These are phyloP conservation scores for Agrotis exclamationis DNA, from an alignment of 2,888 invertebrate species.

Conservation along the genomic window DNA sequence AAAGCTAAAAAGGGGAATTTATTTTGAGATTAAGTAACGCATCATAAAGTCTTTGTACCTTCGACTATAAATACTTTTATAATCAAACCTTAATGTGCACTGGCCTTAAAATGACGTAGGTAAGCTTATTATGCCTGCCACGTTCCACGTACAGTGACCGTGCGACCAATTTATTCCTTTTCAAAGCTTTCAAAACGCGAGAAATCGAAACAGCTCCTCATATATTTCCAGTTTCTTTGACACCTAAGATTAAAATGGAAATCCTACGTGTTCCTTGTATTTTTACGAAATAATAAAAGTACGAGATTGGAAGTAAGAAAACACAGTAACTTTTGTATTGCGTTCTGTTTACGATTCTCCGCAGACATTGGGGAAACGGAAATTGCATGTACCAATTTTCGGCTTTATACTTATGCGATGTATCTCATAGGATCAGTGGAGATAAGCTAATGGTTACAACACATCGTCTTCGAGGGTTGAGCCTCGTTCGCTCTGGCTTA, in stretches of 20 bases:
- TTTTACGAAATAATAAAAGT: conserved; percentile 31
- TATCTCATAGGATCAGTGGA: conserved; percentile 39
- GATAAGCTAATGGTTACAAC: conserved; percentile 40
- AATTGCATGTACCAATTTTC: conserved; percentile 40
- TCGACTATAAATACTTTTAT: background rate
- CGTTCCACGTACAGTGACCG: background rate
- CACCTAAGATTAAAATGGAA: conserved; percentile 38
- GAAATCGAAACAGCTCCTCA: conserved; percentile 8
- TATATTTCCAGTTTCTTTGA: conserved; percentile 20
- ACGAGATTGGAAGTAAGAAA: conserved; percentile 35
- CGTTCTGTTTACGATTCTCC: conserved; percentile 35
- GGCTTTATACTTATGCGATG: conserved; percentile 33
- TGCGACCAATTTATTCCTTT: conserved; percentile 35
- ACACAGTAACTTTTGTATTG: conserved; percentile 28
- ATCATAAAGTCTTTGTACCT: background rate
- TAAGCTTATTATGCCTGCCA: background rate
- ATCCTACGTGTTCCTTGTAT: conserved; percentile 20
- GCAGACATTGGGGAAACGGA: conserved; percentile 29
- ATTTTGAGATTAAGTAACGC: background rate
- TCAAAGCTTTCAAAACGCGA: conserved; percentile 1
- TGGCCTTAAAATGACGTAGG: conserved; percentile 6
- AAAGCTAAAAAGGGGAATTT: too few species aligned
- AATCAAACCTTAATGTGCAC: background rate
- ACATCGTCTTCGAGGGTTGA: conserved; percentile 29
- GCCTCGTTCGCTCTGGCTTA: conserved; percentile 6